Evolutionary conservation across 2,888 invertebrate genomes (phyloP).

Genomic region (Drosophila paracracens): DNA sequence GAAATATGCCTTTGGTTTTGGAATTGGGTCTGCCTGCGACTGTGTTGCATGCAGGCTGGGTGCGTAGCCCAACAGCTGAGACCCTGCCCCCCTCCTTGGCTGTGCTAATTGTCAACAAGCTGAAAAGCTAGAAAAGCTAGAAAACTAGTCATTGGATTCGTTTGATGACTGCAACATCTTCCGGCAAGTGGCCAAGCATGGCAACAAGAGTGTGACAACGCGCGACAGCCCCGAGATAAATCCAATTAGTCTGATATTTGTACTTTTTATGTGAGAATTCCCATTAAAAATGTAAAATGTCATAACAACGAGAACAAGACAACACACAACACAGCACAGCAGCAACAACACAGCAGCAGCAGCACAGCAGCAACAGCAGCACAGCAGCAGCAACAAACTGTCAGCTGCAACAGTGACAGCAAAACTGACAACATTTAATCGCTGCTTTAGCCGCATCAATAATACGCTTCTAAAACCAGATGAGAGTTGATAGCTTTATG

Average conservation of each 20-base stretch:
- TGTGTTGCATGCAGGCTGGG: constrained; percentile 38
- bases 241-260: constrained; percentile 85
- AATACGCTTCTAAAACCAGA: constrained; percentile 39
- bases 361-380: neutral
- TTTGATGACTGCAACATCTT: constrained; percentile 66
- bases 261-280: constrained; percentile 84
- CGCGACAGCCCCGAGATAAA: constrained; percentile 83
- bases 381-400: constrained; percentile 27
- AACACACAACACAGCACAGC: constrained; percentile 54
- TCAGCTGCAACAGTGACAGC: constrained; percentile 23
- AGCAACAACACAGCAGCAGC: constrained; percentile 17
- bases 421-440: constrained; percentile 18
- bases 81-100: neutral
- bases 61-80: constrained; percentile 30
- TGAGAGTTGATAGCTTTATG: neutral
- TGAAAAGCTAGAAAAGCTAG: constrained; percentile 20
- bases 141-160: constrained; percentile 50
- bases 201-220: constrained; percentile 79
- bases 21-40: constrained; percentile 53
- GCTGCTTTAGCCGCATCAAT: constrained; percentile 16
- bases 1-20: constrained; percentile 69
- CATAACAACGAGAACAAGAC: constrained; percentile 77
- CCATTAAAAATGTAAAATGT: constrained; percentile 82
- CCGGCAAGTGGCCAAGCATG: constrained; percentile 62
- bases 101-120: constrained; percentile 67